Percentiles rank a stretch among this genome's conserved stretches.
Conservation (phyloP, 2,888 invertebrate genomes). For the Microchrysa polita region DNA sequence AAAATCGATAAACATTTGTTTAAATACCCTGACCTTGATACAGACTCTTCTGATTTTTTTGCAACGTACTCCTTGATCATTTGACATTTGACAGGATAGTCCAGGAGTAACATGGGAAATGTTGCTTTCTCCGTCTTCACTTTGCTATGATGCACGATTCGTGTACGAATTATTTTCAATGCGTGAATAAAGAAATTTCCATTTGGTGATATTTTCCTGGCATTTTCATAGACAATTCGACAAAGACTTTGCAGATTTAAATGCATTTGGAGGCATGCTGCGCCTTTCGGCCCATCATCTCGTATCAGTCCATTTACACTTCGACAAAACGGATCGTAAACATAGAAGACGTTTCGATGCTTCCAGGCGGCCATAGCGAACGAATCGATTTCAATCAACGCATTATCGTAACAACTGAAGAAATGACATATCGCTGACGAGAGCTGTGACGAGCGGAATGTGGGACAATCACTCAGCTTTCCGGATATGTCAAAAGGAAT, state of each 20-base stretch:
- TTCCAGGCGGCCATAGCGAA: conserved; percentile 71
- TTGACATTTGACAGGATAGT: conserved; percentile 40
- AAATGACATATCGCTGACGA: conserved; percentile 55
- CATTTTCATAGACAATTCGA: conserved; percentile 66
- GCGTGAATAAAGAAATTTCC: conserved; percentile 68
- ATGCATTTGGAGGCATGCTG: conserved; percentile 73
- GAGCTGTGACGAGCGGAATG: conserved; percentile 57
- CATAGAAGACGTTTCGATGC: conserved; percentile 71
- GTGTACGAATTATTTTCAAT: conserved; percentile 62
- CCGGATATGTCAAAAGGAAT: conserved; percentile 57
- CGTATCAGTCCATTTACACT: conserved; percentile 68
- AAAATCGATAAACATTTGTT: conserved; percentile 50
- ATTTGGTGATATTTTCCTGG: conserved; percentile 57
- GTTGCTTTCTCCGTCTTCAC: conserved; percentile 30
- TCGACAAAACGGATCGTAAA: conserved; percentile 74
- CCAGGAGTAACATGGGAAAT: conserved; percentile 6
- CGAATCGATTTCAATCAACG: conserved; percentile 69
- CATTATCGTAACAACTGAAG: conserved; percentile 57
- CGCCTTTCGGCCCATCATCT: conserved; percentile 59
- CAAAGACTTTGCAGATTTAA: conserved; percentile 69
- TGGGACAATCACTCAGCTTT: conserved; percentile 57
- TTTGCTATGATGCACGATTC: conserved; percentile 36
- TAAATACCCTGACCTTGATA: not conserved
- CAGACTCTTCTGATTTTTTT: not conserved
- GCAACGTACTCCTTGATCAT: not conserved